These are phyloP conservation scores for Brachionus koreanus DNA, from an alignment of 1,140 invertebrate species.

Conservation along the genomic window DNA sequence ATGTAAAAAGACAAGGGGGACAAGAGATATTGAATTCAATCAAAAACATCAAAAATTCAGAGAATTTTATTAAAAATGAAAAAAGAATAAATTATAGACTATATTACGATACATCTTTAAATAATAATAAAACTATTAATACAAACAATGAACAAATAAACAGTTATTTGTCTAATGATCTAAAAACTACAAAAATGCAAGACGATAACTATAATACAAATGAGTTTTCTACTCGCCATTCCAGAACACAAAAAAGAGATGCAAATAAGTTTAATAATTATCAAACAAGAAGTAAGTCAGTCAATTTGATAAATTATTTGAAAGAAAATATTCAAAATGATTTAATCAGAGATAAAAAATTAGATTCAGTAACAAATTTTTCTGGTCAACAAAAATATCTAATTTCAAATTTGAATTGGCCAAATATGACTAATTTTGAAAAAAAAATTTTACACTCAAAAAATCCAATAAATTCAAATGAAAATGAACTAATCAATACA, in stretches of 20 bases:
- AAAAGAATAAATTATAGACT: not conserved
- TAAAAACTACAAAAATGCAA: not conserved
- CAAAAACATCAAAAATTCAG: not conserved
- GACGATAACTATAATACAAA: not conserved
- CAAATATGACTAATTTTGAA: not conserved
- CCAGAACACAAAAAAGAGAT: not conserved
- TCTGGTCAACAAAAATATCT: not conserved
- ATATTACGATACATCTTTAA: too few species aligned
- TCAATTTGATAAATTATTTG: not conserved
- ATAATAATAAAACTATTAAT: too few species aligned
- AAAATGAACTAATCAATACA: not conserved
- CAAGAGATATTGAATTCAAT: not conserved
- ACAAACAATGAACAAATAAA: not conserved
- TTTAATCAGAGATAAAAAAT: not conserved
- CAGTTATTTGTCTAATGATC: not conserved
- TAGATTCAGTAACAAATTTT: not conserved
- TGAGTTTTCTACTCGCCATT: not conserved
- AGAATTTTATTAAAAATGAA: not conserved
- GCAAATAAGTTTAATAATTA: not conserved
- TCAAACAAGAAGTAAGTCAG: not conserved
- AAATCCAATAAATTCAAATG: not conserved
- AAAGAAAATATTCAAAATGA: not conserved
- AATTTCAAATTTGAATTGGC: not conserved
- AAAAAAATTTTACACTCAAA: not conserved
- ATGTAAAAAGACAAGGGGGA: not conserved